These are phyloP conservation scores for Macrosiphum euphorbiae DNA, from an alignment of 2,888 invertebrate genomes.

Conservation along the genomic window DNA sequence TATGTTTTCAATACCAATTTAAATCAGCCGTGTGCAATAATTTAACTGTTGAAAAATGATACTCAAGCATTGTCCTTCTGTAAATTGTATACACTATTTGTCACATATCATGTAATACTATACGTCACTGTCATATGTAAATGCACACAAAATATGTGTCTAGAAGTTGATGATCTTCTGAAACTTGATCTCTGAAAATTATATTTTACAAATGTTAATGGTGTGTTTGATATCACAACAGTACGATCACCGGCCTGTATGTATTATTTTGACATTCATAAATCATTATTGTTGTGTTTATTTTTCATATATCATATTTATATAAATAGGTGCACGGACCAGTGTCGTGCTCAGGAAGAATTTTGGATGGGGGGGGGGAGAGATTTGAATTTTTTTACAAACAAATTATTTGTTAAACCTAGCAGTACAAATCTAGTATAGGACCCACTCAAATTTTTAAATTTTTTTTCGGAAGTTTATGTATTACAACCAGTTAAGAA, in stretches of 20 bases:
- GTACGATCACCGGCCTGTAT: background rate
- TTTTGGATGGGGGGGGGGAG: too few species aligned
- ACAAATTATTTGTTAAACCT: too few species aligned
- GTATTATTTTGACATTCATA: background rate
- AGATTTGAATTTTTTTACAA: too few species aligned
- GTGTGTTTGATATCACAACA: background rate
- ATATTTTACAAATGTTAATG: background rate
- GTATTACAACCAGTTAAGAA: too few species aligned
- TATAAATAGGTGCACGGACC: background rate
- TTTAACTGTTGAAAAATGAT: background rate
- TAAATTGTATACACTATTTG: background rate
- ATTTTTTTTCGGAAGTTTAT: too few species aligned
- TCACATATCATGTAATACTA: background rate
- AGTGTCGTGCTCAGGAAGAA: too few species aligned
- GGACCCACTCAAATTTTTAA: too few species aligned
- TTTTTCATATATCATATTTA: constrained; percentile 1
- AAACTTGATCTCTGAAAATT: background rate
- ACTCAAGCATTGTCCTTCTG: background rate
- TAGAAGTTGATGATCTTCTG: background rate
- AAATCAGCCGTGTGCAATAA: background rate
- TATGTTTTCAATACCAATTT: background rate
- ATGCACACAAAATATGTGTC: background rate
- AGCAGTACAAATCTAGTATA: too few species aligned
- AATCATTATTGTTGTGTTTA: background rate
- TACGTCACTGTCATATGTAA: background rate